Base-by-base conservation (phyloP, 37 sponge, comb jelly and placozoan species). In the Lycopodina hypogea region DNA sequence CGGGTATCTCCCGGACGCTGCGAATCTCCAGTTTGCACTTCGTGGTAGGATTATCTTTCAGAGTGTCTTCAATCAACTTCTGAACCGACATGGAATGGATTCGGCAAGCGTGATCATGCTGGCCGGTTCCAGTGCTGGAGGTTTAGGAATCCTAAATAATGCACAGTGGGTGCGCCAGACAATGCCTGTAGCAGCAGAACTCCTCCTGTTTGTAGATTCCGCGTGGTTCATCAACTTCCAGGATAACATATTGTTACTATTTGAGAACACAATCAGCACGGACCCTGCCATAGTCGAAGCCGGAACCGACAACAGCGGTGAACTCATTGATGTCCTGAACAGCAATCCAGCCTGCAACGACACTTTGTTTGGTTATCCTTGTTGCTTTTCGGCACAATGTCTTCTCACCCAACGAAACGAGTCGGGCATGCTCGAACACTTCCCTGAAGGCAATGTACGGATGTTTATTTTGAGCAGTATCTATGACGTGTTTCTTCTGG, bases 161-260 rank as follows among this genome's bases (percentile, higher is more conserved):
- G 90, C 90, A 11, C 63, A 83, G 42, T 90, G 90, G 86, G 11
- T 84, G n/a, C 33, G 40, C 3, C 57, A 61, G 26, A 36, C 50
- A n/a, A 71, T 90, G 17, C 37, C 68, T 11, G 23, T 60, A 0
- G 58, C 26, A 15, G 39, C 57, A 0, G 50, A 68, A 41, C 39
- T 62, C 30, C 77, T 19, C 22, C 42, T 75, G 23, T 48, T 32
- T 0, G 80, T 86, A n/a, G 96, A 96, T 60, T 96, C 96, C 0
- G 53, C 90, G 34, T 96, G 96, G 96, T 96, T 96, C 33, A 84
- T 96, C 42, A 84, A 96, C 51, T 96, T 92, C 36, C 87, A 83
- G 11, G 81, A 76, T 26, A 74, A 45, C 58, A 55, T 71, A 30
- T n/a, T 42, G 2, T 48, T 32, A 58, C 1, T 71, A 2, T 75